A percentile compares a stretch with the other conserved stretches of the same genome.
Conservation (phyloP, 2,113 vertebrate species). For the Nannospalax galili region DNA sequence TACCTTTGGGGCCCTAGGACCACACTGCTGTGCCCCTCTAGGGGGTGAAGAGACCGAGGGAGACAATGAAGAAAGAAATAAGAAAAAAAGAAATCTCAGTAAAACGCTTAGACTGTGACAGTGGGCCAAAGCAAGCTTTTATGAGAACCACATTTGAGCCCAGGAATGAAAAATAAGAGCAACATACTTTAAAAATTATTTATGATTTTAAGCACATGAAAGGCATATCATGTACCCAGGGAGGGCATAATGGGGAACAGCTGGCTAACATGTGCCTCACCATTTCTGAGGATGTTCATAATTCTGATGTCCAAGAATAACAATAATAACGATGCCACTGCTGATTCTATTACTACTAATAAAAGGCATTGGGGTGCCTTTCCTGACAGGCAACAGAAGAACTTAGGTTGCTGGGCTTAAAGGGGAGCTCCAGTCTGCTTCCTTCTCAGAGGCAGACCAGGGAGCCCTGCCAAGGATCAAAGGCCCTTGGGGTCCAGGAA, state of each 20-base stretch:
- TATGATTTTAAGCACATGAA: slow-evolving; percentile 84
- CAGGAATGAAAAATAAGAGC: slow-evolving; percentile 77
- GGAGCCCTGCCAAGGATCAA: background rate
- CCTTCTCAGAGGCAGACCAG: background rate
- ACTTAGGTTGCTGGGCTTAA: background rate
- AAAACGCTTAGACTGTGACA: slow-evolving; percentile 71
- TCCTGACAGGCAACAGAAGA: background rate
- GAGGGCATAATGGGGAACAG: slow-evolving; percentile 77
- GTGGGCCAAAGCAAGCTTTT: slow-evolving; percentile 69
- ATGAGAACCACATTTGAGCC: slow-evolving; percentile 81
- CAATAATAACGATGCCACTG: slow-evolving; percentile 8
- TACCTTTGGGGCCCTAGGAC: slow-evolving; percentile 31
- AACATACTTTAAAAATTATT: slow-evolving; percentile 83
- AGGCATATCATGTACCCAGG: slow-evolving; percentile 76
- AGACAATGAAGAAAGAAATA: slow-evolving; percentile 21
- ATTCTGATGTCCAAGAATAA: slow-evolving; percentile 79
- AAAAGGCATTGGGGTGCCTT: background rate
- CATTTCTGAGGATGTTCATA: slow-evolving; percentile 74
- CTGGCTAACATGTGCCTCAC: slow-evolving; percentile 77
- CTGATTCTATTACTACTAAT: slow-evolving; percentile 64
- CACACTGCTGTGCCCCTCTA: slow-evolving; percentile 58
- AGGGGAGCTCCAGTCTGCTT: background rate
- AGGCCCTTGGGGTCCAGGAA: background rate
- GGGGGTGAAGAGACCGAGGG: background rate
- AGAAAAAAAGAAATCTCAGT: slow-evolving; percentile 66